Conservation (phyloP, 2,113 vertebrate species). For the Paracanthobrama guichenoti region DNA sequence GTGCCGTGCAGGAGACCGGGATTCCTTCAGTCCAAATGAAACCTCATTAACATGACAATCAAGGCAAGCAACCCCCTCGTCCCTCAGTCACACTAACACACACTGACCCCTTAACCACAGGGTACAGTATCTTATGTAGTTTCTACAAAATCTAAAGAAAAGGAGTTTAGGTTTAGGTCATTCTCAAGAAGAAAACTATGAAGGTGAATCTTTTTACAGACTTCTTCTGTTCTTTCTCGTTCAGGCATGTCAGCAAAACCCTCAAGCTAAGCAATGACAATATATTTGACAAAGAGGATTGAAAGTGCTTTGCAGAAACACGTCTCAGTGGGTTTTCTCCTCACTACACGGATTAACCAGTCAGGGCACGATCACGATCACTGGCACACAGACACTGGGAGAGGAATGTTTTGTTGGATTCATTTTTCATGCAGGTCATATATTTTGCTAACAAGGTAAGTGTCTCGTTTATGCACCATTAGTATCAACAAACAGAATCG, state of each 20-base stretch:
- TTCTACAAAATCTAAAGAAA: neutral
- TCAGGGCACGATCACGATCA: neutral
- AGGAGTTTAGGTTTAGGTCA: neutral
- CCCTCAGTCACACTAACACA: neutral
- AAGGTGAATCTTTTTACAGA: neutral
- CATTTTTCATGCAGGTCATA: neutral
- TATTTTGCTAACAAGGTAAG: neutral
- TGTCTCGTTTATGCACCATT: neutral
- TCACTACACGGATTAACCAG: neutral
- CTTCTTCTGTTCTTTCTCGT: neutral
- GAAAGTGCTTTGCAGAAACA: slow-evolving; percentile 8
- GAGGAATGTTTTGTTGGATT: neutral
- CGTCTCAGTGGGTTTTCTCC: neutral
- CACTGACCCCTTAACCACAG: too few relatives aligned
- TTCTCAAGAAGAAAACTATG: neutral
- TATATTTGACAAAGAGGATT: neutral
- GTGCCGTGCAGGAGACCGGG: slow-evolving; percentile 19
- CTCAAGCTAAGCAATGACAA: neutral
- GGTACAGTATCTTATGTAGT: neutral
- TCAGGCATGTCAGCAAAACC: neutral
- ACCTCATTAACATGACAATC: slow-evolving; percentile 14
- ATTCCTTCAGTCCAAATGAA: slow-evolving; percentile 31
- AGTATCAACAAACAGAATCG: neutral
- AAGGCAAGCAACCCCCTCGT: too few relatives aligned
- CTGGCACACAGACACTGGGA: neutral